Conservation (phyloP, 2,888 invertebrate species). For the Strigamia maritima region DNA sequence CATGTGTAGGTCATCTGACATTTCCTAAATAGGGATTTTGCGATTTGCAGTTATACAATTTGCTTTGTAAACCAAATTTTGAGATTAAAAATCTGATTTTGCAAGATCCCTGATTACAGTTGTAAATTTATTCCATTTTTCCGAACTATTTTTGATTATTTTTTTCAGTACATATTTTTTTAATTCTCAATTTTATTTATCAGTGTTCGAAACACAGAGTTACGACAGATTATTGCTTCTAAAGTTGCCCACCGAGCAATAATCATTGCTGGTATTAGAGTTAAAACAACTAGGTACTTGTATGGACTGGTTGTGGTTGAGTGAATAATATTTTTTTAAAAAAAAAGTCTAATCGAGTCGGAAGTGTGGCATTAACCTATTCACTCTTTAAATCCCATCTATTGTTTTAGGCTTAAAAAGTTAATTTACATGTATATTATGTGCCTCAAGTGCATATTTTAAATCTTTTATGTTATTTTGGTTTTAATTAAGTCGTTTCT, state of each 20-base stretch:
- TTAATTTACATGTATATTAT: too few relatives aligned
- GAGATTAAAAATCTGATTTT: too few relatives aligned
- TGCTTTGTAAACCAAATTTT: too few relatives aligned
- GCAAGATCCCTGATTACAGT: too few relatives aligned
- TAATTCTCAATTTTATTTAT: conserved; percentile 1
- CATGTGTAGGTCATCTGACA: too few relatives aligned
- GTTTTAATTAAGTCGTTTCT: too few relatives aligned
- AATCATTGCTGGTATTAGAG: not conserved
- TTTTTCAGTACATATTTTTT: not conserved
- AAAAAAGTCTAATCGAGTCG: not conserved
- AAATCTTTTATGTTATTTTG: too few relatives aligned
- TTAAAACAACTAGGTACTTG: conserved; percentile 8
- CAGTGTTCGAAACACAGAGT: not conserved
- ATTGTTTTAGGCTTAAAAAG: not conserved
- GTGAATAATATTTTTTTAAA: not conserved
- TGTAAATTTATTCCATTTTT: not conserved
- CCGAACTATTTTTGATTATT: too few relatives aligned
- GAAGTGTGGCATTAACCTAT: not conserved
- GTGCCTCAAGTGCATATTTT: too few relatives aligned
- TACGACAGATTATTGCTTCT: conserved; percentile 20
- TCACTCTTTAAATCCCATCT: not conserved
- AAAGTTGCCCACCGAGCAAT: conserved; percentile 35
- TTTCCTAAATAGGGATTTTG: too few relatives aligned
- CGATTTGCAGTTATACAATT: too few relatives aligned
- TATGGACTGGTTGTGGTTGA: not conserved